Evolutionary conservation across 2,888 invertebrate genomes (phyloP), one percentile per base, ranked within the genome.

Genomic region (Digitonthophagus gazella): DNA sequence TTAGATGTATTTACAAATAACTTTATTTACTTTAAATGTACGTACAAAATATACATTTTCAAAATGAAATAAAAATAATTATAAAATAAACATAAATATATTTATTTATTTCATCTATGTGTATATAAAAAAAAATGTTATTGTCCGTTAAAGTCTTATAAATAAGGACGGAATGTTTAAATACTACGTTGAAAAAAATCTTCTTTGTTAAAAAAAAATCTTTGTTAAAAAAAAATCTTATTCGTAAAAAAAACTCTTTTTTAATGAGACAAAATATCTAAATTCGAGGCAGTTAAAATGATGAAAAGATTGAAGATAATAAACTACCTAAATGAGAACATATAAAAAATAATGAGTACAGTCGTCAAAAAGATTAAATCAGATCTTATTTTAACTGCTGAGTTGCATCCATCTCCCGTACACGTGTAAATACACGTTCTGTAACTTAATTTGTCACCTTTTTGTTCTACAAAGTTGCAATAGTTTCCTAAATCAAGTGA

Each of bases 351-450:
- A n/a, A n/a, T n/a, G n/a, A n/a, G n/a, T n/a, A n/a, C n/a, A n/a
- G n/a, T n/a, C n/a, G n/a, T n/a, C 3, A 44, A 44, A 44, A 44
- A 8, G 6, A 44, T 3, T 11, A 44, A 44, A 44, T 44, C 11
- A 6, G 6, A 44, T 44, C 28, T 44, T 11, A 44, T 2, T 3
- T 44, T 44, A 6, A 1, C 6, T 8, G 57, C 73, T n/a, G 86
- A 80, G 83, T 96, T 96, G 80, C 96, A 96, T 1, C 93, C 95
- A 78, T 96, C 92, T 0, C 89, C 87, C 68, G 85, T 84, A 78
- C 96, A 96, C 0, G 96, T 96, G 80, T 89, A 95, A 67, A 96
- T 89, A 81, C 96, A 96, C 2, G 95, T 94, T 73, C 96, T 87
- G 81, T 96, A 96, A 69, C 71, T 75, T 76, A 94, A 83, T 76